A percentile compares a stretch with the other conserved stretches of the same genome.
phyloP scores from a whole-genome alignment of 2,888 invertebrate genomes.

The Leptopterna dolabrata region DNA sequence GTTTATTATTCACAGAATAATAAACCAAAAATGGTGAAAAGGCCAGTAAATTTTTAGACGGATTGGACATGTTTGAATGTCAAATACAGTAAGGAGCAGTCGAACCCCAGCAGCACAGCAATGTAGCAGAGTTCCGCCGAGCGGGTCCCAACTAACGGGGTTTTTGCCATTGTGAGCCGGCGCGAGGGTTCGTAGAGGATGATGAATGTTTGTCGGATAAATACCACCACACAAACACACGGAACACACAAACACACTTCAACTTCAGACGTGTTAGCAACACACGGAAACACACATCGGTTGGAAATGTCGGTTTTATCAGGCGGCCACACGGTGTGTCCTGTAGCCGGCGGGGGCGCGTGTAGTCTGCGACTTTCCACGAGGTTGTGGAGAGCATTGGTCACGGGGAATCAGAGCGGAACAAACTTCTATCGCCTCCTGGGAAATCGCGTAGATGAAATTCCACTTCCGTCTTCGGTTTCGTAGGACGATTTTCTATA shows the following conservation, averaged over 20 bases:
- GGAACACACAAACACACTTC: not conserved
- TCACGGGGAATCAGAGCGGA: conserved; percentile 32
- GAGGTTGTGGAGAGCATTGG: conserved; percentile 8
- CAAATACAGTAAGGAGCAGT: too few relatives aligned
- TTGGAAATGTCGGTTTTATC: not conserved
- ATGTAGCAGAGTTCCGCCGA: too few relatives aligned
- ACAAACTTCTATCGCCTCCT: not conserved
- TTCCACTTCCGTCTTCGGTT: not conserved
- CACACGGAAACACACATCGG: not conserved
- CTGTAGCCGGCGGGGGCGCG: not conserved
- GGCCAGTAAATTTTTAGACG: too few relatives aligned
- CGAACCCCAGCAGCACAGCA: too few relatives aligned
- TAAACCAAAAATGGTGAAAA: too few relatives aligned
- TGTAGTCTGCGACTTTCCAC: not conserved
- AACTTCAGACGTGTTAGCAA: not conserved
- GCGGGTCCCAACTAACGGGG: too few relatives aligned
- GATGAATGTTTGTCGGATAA: not conserved
- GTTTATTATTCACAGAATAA: too few relatives aligned
- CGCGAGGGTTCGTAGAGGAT: not conserved
- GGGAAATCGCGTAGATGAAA: conserved; percentile 1
- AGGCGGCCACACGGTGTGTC: not conserved
- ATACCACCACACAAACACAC: not conserved
- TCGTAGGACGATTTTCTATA: not conserved
- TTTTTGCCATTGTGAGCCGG: not conserved
- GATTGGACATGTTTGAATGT: too few relatives aligned